These are phyloP conservation scores for Leptothorax acervorum DNA, from an alignment of 2,888 invertebrate genomes.

Conservation along the genomic window DNA sequence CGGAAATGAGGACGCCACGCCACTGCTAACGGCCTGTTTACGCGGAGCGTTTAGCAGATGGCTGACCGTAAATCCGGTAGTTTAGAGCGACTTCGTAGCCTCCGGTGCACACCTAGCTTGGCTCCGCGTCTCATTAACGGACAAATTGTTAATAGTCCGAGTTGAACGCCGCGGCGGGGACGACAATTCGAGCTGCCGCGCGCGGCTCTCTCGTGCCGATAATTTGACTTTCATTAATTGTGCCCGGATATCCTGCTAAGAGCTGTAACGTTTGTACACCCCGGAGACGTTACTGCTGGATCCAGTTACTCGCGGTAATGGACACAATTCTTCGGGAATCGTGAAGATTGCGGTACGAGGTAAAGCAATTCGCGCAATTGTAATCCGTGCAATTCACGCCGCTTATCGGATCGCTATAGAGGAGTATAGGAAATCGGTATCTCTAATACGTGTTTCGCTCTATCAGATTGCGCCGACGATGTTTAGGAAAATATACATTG, in stretches of 20 bases:
- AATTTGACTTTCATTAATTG: slow-evolving; percentile 51
- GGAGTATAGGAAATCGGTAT: slow-evolving; percentile 15
- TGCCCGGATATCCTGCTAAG: slow-evolving; percentile 32
- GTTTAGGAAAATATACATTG: slow-evolving; percentile 28
- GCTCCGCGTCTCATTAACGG: slow-evolving; percentile 42
- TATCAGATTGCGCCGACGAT: slow-evolving; percentile 1
- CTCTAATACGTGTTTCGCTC: neutral
- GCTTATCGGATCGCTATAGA: slow-evolving; percentile 23
- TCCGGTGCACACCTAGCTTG: slow-evolving; percentile 28
- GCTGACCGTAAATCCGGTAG: slow-evolving; percentile 50
- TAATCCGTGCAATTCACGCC: slow-evolving; percentile 32
- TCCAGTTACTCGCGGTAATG: slow-evolving; percentile 19
- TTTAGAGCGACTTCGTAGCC: slow-evolving; percentile 49
- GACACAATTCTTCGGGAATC: slow-evolving; percentile 4
- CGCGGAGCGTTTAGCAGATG: slow-evolving; percentile 42
- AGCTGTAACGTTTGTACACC: slow-evolving; percentile 9
- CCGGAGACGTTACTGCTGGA: neutral
- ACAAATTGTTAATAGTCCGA: slow-evolving; percentile 49
- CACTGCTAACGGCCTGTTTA: slow-evolving; percentile 47
- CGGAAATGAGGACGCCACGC: slow-evolving; percentile 1
- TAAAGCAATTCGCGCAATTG: slow-evolving; percentile 26
- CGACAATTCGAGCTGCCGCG: slow-evolving; percentile 32
- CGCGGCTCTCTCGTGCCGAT: slow-evolving; percentile 25
- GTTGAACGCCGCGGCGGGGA: slow-evolving; percentile 2
- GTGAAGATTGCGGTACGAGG: slow-evolving; percentile 9